A percentile compares a stretch with the other conserved stretches of the same genome.
Conservation (phyloP, 2,888 invertebrate genomes). For the Brachycybe producta region DNA sequence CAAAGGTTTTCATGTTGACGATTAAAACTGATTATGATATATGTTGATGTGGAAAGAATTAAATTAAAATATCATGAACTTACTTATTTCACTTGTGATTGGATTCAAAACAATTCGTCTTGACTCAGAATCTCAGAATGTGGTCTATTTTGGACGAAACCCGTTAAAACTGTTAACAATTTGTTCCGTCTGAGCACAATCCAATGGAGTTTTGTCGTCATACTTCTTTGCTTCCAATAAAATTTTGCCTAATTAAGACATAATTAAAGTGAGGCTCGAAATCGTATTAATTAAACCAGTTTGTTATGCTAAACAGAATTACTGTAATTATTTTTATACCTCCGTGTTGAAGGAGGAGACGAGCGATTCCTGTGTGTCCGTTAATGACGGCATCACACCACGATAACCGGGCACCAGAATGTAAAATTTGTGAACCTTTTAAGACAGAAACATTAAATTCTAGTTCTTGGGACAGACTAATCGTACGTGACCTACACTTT, state of each 20-base stretch:
- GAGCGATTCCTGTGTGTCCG: neutral
- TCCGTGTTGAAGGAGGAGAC: constrained; percentile 2
- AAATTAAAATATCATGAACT: too few relatives aligned
- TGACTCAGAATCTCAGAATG: too few relatives aligned
- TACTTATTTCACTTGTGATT: too few relatives aligned
- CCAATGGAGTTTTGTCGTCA: neutral
- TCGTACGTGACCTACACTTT: too few relatives aligned
- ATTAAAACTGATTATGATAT: too few relatives aligned
- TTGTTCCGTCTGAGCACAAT: neutral
- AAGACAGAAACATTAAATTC: neutral
- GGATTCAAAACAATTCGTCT: too few relatives aligned
- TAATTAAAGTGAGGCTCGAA: neutral
- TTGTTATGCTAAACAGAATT: neutral
- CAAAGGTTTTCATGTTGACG: neutral
- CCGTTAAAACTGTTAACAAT: neutral
- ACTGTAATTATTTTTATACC: neutral
- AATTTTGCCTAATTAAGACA: neutral
- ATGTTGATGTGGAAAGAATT: too few relatives aligned
- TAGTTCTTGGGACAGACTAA: too few relatives aligned
- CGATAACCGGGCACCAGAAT: neutral
- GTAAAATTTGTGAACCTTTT: neutral
- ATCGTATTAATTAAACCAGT: neutral
- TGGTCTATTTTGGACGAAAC: too few relatives aligned
- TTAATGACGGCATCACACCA: constrained; percentile 13
- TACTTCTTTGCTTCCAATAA: neutral